These are phyloP conservation scores for Diaphora mendica DNA, from an alignment of 2,888 invertebrate genomes.

Conservation along the genomic window DNA sequence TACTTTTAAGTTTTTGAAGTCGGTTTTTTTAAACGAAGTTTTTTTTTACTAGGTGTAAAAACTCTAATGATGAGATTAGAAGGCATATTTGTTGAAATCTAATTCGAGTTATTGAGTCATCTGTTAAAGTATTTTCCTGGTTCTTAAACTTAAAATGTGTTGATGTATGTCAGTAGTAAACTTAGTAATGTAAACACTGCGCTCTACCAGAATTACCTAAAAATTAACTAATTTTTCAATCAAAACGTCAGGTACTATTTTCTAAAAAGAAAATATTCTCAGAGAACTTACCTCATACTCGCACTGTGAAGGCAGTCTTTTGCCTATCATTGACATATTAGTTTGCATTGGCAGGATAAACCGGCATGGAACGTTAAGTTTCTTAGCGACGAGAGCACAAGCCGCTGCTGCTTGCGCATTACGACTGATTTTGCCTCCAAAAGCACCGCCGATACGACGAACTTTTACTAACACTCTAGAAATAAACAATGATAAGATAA, in stretches of 20 bases:
- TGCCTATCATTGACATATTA: conserved; percentile 87
- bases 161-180: too few relatives aligned
- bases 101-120: too few relatives aligned
- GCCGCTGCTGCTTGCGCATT: conserved; percentile 84
- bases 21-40: too few relatives aligned
- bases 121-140: too few relatives aligned
- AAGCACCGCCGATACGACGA: conserved; percentile 88
- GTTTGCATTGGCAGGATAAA: conserved; percentile 88
- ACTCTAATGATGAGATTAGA: too few relatives aligned
- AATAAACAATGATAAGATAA: neutral
- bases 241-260: neutral
- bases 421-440: conserved; percentile 89
- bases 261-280: neutral
- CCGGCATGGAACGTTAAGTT: conserved; percentile 86
- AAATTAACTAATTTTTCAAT: neutral
- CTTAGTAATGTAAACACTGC: too few relatives aligned
- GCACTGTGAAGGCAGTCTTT: conserved; percentile 81
- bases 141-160: too few relatives aligned
- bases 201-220: too few relatives aligned
- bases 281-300: conserved; percentile 85
- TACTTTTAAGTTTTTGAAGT: too few relatives aligned
- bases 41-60: too few relatives aligned
- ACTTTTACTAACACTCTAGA: conserved; percentile 86
- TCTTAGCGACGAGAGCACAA: conserved; percentile 87
- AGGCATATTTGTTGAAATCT: too few relatives aligned